These are phyloP conservation scores for Theonella swinhoei DNA, from an alignment of 37 sponge, comb jelly and placozoan genomes.

Conservation along the genomic window DNA sequence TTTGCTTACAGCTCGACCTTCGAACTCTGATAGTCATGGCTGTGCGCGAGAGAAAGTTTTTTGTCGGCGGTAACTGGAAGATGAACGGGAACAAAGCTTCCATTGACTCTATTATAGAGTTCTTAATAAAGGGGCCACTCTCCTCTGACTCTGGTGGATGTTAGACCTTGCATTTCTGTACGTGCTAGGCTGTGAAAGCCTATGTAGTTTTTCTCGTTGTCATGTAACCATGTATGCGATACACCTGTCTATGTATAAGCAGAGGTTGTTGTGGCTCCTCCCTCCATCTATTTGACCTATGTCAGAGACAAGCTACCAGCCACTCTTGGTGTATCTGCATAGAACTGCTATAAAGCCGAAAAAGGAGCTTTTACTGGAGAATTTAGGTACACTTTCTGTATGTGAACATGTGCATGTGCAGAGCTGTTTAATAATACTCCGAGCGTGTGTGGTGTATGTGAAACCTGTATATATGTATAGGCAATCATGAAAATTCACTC, in stretches of 20 bases:
- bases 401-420: too few relatives aligned
- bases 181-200: too few relatives aligned
- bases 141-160: conserved; percentile 73
- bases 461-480: too few relatives aligned
- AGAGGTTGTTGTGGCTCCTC: conserved; percentile 96
- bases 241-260: too few relatives aligned
- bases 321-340: conserved; percentile 74
- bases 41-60: conserved; percentile 72
- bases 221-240: too few relatives aligned
- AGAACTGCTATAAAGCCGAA: conserved; percentile 89
- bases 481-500: too few relatives aligned
- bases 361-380: conserved; percentile 98
- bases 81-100: conserved; percentile 88
- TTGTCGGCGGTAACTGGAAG: conserved; percentile 99
- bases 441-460: too few relatives aligned
- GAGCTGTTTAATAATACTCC: too few relatives aligned
- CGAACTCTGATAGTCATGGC: conserved; percentile 8
- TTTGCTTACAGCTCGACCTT: background rate
- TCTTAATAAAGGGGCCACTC: conserved; percentile 48
- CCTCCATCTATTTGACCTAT: conserved; percentile 71
- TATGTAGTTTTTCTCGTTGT: too few relatives aligned
- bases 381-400: too few relatives aligned
- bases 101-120: conserved; percentile 62
- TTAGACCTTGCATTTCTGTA: too few relatives aligned
- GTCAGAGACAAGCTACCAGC: conserved; percentile 69